Percentiles rank a stretch among this genome's conserved stretches.
Conservation (phyloP, 2,113 vertebrate genomes). For the cattle (Bos taurus) region ARS-UCD2.0 NC_037355.1:34422501-34423000, state of each 20-base stretch:
- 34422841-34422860: neutral
- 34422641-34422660: neutral
- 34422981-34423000: neutral
- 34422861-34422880: neutral
- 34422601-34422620: neutral
- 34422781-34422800: neutral
- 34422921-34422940: neutral
- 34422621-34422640: neutral
- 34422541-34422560: neutral
- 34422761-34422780: neutral
- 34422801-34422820: neutral
- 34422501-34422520: neutral
- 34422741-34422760: neutral
- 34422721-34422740: neutral
- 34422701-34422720: neutral
- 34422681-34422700: neutral
- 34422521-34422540: neutral
- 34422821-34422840: neutral
- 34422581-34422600: neutral
- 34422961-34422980: neutral
- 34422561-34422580: neutral
- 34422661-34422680: neutral
- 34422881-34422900: neutral
- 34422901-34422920: neutral
- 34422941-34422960: neutral